Evolutionary conservation across 2,888 invertebrate genomes (phyloP).

Genomic region (Epistrophella euchroma): DNA sequence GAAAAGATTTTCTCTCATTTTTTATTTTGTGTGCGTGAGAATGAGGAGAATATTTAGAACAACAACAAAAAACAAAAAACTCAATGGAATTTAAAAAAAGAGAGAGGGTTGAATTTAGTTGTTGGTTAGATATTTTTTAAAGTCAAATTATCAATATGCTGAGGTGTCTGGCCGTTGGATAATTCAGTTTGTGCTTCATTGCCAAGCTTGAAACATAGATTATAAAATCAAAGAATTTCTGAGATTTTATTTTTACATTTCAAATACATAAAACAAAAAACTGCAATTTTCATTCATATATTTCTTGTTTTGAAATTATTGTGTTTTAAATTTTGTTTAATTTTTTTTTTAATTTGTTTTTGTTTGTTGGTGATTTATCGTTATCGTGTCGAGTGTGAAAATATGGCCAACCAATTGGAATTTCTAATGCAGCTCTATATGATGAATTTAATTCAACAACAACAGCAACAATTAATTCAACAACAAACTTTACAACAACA

Average conservation of each 20-base stretch:
- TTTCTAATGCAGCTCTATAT: constrained; percentile 82
- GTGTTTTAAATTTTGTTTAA: constrained; percentile 30
- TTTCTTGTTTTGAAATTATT: constrained; percentile 46
- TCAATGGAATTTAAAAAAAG: constrained; percentile 41
- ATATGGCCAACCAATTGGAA: constrained; percentile 83
- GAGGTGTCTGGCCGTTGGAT: constrained; percentile 72
- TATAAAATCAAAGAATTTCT: constrained; percentile 53
- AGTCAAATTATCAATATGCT: constrained; percentile 59
- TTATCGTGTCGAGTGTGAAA: constrained; percentile 7
- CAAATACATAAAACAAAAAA: neutral
- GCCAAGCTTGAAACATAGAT: constrained; percentile 82
- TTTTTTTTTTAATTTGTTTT: constrained; percentile 27
- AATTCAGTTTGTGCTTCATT: constrained; percentile 82
- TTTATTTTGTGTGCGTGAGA: constrained; percentile 47
- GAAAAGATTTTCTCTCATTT: constrained; percentile 38
- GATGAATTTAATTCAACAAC: constrained; percentile 83
- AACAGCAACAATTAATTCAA: constrained; percentile 78
- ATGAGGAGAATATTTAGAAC: constrained; percentile 36
- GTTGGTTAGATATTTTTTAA: constrained; percentile 45
- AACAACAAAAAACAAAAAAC: neutral
- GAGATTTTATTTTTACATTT: constrained; percentile 49
- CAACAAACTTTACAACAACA: constrained; percentile 77
- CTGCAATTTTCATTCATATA: constrained; percentile 27
- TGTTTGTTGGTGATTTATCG: constrained; percentile 37
- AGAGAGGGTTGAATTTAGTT: constrained; percentile 70